phyloP scores from a whole-genome alignment of 2,888 invertebrate genomes.

The Epinotia bilunana region DNA sequence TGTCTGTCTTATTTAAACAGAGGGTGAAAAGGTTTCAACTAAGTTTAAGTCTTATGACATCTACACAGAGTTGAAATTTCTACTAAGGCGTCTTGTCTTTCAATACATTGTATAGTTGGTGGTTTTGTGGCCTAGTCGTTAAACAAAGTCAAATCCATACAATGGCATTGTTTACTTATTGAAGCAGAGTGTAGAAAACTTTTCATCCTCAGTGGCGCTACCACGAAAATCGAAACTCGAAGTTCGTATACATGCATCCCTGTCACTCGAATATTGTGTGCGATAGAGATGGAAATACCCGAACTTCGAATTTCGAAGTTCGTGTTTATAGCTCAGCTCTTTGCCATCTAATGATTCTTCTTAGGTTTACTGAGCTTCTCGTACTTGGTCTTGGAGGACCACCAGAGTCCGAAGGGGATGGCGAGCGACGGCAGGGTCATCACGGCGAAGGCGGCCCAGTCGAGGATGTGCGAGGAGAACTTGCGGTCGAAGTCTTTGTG shows the following conservation, averaged over 20 bases:
- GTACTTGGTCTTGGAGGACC: slow-evolving; percentile 97
- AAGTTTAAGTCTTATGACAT: not conserved
- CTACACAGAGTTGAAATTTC: not conserved
- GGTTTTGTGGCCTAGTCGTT: not conserved
- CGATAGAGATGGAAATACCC: no score
- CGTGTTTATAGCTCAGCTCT: not conserved
- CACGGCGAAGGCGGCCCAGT: slow-evolving; percentile 98
- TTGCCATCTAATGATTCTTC: slow-evolving; percentile 81
- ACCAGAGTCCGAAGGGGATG: slow-evolving; percentile 98
- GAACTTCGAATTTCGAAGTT: no score
- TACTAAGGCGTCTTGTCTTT: not conserved
- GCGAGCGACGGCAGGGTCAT: slow-evolving; percentile 98
- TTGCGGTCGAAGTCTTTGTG: slow-evolving; percentile 97
- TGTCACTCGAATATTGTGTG: no score
- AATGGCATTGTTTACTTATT: not conserved
- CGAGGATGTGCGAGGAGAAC: slow-evolving; percentile 98
- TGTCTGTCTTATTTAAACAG: slow-evolving; percentile 6
- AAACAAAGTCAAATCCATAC: not conserved
- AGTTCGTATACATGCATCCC: no score
- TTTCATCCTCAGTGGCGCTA: not conserved
- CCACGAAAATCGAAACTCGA: no score
- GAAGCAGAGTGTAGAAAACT: not conserved
- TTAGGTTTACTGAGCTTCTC: slow-evolving; percentile 91
- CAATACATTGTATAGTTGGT: not conserved
- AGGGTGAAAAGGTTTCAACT: not conserved